A percentile compares a stretch with the other conserved stretches of the same genome.
Conservation (phyloP, 1,140 invertebrate species). For the Lordiphosa clarofinis region DNA sequence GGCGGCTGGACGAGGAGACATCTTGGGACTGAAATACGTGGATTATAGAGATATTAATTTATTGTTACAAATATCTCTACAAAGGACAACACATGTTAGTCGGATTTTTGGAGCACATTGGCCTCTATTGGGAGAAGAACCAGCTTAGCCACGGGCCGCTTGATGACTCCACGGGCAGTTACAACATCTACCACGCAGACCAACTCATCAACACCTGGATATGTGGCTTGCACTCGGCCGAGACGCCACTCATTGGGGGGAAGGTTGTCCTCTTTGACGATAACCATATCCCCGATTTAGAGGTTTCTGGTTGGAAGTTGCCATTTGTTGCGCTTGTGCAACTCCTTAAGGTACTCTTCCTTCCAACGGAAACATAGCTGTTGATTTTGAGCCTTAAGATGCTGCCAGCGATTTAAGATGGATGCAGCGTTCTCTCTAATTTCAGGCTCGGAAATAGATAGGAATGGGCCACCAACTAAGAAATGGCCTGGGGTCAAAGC, state of each 20-base stretch:
- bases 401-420: constrained; percentile 19
- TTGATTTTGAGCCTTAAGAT: constrained; percentile 3
- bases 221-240: neutral
- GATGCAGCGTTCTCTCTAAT: constrained; percentile 8
- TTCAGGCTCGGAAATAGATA: constrained; percentile 1
- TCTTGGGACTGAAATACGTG: no score
- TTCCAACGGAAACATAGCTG: constrained; percentile 20
- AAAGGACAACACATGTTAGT: neutral
- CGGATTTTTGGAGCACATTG: neutral
- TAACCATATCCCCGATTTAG: neutral
- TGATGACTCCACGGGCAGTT: no score
- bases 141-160: neutral
- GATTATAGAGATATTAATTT: no score
- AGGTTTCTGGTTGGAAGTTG: constrained; percentile 3
- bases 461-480: neutral
- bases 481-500: constrained; percentile 8
- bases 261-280: neutral
- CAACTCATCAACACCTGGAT: neutral
- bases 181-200: no score
- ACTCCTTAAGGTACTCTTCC: constrained; percentile 13
- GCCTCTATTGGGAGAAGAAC: neutral
- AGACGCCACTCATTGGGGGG: neutral
- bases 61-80: neutral
- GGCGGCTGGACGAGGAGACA: neutral
- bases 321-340: neutral